Base-by-base conservation (phyloP, 2,888 invertebrate species). In the Athrips mouffetella region DNA sequence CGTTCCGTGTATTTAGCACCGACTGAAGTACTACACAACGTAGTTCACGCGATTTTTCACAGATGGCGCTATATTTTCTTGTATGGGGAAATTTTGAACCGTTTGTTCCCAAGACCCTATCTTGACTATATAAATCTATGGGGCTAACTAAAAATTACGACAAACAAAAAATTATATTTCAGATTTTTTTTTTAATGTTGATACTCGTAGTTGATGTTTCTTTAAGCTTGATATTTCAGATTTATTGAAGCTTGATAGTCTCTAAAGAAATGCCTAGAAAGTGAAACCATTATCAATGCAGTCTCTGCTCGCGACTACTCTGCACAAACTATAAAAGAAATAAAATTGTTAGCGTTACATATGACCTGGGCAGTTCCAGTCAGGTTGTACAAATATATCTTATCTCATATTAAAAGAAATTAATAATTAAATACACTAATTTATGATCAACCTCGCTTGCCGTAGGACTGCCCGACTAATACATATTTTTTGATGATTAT, bases 391-490 rank as follows among this genome's bases (percentile, higher is more conserved):
- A 83, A 80, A 83, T 84, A 82, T 83, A 84, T 83, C 78, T 83
- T 74, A 70, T 68, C 73, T 80, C 68, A 74, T 80, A 82, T 76
- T 80, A 76, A 76, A 76, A 78, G 76, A 81, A 81, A 86, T 86
- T 85, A 74, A 81, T 84, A 86, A 87, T 87, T 86, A 88, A 86
- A 80, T 83, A 70, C 67, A 70, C 75, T 80, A 84, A 87, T 87
- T 86, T 86, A 87, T 84, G 66, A 60, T 46, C 58, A 58, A 66
- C 63, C 63, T 63, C 62, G 51, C 51, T 50, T 53, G 57, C 52
- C 56, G 53, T 49, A 54, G 53, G 54, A 49, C 55, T 56, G 59
- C 52, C 52, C 63, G 59, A 63, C 64, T 76, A 71, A 77, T 75
- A 77, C 76, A 76, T 78, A 79, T 78, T 72, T 76, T 74, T 73